A percentile compares a stretch with the other conserved stretches of the same genome.
Conservation (phyloP, 2,113 vertebrate genomes). For the Lampris megalopsis region DNA sequence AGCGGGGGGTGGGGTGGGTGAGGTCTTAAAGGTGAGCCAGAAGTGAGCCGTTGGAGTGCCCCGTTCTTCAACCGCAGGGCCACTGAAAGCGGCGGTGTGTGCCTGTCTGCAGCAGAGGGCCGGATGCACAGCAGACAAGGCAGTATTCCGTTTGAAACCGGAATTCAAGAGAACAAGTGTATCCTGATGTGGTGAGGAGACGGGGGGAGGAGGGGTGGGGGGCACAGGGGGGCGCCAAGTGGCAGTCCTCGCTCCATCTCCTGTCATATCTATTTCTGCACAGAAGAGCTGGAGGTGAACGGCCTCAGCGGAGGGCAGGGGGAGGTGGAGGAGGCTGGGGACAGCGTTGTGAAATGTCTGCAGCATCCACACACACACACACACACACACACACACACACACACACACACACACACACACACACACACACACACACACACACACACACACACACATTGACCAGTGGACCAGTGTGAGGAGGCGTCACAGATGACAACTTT, state of each 20-base stretch:
- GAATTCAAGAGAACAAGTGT: constrained; percentile 85
- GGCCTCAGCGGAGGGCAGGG: constrained; percentile 8
- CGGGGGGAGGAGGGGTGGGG: constrained; percentile 61
- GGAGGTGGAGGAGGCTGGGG: constrained; percentile 2
- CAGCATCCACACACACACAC: background rate
- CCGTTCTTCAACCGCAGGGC: constrained; percentile 77
- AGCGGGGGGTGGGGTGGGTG: constrained; percentile 62
- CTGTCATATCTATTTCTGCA: constrained; percentile 56
- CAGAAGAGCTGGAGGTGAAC: constrained; percentile 18
- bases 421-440: background rate
- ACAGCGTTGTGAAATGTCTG: constrained; percentile 4
- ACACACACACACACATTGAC: background rate
- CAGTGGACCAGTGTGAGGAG: no score
- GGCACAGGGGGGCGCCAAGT: constrained; percentile 54
- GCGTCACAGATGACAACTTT: no score
- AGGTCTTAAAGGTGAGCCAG: constrained; percentile 70
- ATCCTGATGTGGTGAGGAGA: constrained; percentile 87
- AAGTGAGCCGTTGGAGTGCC: constrained; percentile 77
- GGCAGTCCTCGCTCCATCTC: constrained; percentile 63
- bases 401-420: constrained; percentile 5
- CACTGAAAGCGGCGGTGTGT: constrained; percentile 65
- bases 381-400: background rate
- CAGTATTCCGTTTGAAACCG: constrained; percentile 86
- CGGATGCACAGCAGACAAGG: constrained; percentile 75
- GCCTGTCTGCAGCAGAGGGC: constrained; percentile 69